Evolutionary conservation across 2,888 invertebrate species (phyloP).

Genomic region (Sinelater perroti): DNA sequence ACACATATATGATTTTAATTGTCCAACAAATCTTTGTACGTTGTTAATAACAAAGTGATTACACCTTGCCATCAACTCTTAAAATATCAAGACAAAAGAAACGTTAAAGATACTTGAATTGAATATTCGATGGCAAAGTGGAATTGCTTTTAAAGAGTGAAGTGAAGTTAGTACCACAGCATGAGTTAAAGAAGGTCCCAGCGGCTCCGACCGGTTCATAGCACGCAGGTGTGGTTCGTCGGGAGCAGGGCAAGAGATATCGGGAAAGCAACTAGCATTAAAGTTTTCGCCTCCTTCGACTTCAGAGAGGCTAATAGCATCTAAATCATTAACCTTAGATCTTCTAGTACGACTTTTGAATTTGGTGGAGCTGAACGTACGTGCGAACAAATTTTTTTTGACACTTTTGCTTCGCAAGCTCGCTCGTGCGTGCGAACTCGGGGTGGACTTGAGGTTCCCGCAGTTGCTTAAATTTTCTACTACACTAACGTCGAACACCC

Average conservation of each 20-base stretch:
- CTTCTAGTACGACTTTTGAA: conserved; percentile 49
- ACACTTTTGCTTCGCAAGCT: conserved; percentile 44
- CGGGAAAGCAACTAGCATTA: conserved; percentile 58
- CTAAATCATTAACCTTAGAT: conserved; percentile 48
- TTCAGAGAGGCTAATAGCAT: conserved; percentile 51
- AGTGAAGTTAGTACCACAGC: conserved; percentile 61
- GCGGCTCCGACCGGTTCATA: conserved; percentile 48
- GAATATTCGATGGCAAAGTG: conserved; percentile 20
- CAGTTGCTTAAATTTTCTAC: conserved; percentile 49
- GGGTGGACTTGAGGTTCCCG: conserved; percentile 10
- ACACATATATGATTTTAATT: too few species aligned
- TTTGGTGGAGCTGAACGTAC: conserved; percentile 58
- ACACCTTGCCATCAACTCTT: too few species aligned
- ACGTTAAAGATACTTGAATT: too few species aligned
- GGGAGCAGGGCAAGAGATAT: conserved; percentile 50
- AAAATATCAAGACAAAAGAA: too few species aligned
- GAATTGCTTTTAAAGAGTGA: conserved; percentile 38
- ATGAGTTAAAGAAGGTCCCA: conserved; percentile 54
- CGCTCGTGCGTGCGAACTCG: conserved; percentile 13
- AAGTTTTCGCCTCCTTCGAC: conserved; percentile 48
- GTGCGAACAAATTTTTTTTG: conserved; percentile 55
- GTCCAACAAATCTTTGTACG: too few species aligned
- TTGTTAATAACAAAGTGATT: too few species aligned
- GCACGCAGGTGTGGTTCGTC: conserved; percentile 48
- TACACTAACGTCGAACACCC: conserved; percentile 56